Evolutionary conservation across 2,888 invertebrate genomes (phyloP), one percentile per base, ranked within the genome.

Genomic region (Kryphioiulus occultus): DNA sequence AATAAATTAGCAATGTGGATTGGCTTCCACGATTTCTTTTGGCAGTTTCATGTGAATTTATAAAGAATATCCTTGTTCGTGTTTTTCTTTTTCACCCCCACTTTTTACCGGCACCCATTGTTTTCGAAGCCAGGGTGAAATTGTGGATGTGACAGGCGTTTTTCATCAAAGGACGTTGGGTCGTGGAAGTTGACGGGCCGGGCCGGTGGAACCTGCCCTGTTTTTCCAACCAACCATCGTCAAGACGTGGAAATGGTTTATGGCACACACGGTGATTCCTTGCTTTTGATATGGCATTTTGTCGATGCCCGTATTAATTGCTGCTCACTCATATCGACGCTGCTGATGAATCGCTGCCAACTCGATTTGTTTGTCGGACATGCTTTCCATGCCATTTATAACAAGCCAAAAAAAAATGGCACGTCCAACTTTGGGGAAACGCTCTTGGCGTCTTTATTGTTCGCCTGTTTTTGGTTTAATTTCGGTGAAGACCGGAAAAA

Each of bases 21-120:
- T 59, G 47, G 59, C n/a, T 59, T 59, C 59, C 59, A 59, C 59
- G 1, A 59, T 59, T 59, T 59, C 59, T n/a, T 59, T 59, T 59
- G 59, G 59, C 59, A 59, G n/a, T 59, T 59, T 59, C 59, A 59
- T 59, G 59, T n/a, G 59, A 59, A 59, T n/a, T 59, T 59, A 59
- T 59, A 59, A 59, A 59, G 59, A 59, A 19, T 59, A 59, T 59
- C 59, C 59, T 59, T n/a, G 59, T n/a, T 59, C 59, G 22, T n/a
- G n/a, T 59, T 19, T 59, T 39, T 39, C n/a, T 59, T n/a, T 59
- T 19, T n/a, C 15, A 2, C 2, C n/a, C 9, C 9, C 19, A 19
- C n/a, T 59, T 59, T 59, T 59, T 59, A n/a, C 59, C 59, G 59
- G 15, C 59, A n/a, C 19, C n/a, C 59, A 59, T 59, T 59, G 59